phyloP scores from a whole-genome alignment of 2,113 vertebrate species.

The Falcunculus frontatus region DNA sequence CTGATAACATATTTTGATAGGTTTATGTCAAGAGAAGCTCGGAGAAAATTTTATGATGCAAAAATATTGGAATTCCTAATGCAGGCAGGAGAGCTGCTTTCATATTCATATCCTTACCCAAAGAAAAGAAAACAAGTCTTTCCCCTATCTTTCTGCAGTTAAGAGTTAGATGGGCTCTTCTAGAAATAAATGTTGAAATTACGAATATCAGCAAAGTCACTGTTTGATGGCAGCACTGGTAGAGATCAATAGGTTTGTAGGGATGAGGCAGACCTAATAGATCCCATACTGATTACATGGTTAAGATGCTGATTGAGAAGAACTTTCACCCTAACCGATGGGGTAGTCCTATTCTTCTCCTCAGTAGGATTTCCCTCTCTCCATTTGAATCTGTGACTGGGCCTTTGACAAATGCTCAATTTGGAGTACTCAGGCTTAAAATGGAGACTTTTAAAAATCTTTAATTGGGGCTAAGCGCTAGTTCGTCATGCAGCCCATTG shows the following conservation, averaged over 20 bases:
- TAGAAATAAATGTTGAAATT: background rate
- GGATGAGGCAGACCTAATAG: background rate
- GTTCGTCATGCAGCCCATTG: slow-evolving; percentile 47
- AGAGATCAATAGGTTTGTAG: background rate
- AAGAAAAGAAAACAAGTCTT: background rate
- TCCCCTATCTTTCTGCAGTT: background rate
- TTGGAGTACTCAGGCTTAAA: slow-evolving; percentile 48
- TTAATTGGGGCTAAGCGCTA: slow-evolving; percentile 51
- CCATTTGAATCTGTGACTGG: slow-evolving; percentile 18
- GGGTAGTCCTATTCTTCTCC: slow-evolving; percentile 30
- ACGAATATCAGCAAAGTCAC: background rate
- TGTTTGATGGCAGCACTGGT: background rate
- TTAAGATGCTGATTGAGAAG: slow-evolving; percentile 30
- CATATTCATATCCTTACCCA: background rate
- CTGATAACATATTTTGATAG: background rate
- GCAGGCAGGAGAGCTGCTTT: background rate
- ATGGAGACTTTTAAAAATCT: slow-evolving; percentile 50
- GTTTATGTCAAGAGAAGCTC: background rate
- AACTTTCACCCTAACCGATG: slow-evolving; percentile 3
- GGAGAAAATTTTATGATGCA: background rate
- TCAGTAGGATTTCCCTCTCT: slow-evolving; percentile 32
- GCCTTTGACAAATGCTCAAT: slow-evolving; percentile 54
- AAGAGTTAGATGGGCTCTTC: background rate
- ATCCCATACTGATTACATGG: background rate
- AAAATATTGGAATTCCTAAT: background rate